These are phyloP conservation scores for Xiphophorus maculatus DNA, from an alignment of 2,113 vertebrate genomes.

Conservation along the genomic window DNA sequence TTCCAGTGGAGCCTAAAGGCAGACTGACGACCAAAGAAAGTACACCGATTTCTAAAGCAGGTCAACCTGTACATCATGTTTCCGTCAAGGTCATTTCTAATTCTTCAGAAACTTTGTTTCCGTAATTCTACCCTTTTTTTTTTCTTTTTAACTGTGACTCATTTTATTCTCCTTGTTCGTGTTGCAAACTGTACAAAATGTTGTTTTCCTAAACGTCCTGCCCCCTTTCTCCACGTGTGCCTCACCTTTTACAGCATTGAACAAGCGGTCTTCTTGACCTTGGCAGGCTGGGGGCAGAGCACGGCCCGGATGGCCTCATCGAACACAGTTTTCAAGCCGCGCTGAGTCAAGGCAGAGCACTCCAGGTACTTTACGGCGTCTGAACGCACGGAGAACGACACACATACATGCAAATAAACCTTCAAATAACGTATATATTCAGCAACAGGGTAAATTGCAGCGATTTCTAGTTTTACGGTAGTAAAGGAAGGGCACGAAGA, in stretches of 20 bases:
- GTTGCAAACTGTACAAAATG: too few species aligned
- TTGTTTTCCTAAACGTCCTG: neutral
- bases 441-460: neutral
- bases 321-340: conserved; percentile 91
- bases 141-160: neutral
- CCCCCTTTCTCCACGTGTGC: neutral
- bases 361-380: conserved; percentile 93
- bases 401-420: neutral
- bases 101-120: neutral
- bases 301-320: conserved; percentile 92
- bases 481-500: neutral
- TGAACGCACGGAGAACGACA: conserved; percentile 31
- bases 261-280: conserved; percentile 83
- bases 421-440: neutral
- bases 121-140: neutral
- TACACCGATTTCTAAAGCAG: neutral
- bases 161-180: neutral
- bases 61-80: neutral
- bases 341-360: conserved; percentile 90
- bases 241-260: conserved; percentile 82
- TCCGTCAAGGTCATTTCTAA: too few species aligned
- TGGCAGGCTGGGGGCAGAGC: conserved; percentile 86
- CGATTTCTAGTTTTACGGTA: neutral
- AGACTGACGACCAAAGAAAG: neutral
- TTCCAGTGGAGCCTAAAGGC: neutral